Conservation (phyloP, 2,113 vertebrate genomes). For the Rattus rattus region DNA sequence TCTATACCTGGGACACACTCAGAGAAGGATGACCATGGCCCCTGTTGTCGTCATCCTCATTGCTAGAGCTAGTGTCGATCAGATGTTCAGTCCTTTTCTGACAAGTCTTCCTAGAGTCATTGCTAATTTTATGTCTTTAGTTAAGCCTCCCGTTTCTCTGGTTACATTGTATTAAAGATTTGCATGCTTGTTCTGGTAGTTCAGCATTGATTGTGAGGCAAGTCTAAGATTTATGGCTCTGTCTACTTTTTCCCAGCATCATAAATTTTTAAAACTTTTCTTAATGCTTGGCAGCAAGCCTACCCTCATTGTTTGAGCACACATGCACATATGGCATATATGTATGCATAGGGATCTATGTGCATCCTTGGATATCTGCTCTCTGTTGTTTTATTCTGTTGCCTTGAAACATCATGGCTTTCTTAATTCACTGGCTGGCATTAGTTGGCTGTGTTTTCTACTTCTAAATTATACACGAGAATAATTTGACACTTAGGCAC, state of each 20-base stretch:
- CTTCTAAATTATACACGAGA: constrained; percentile 66
- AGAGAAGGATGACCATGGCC: not conserved
- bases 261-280: constrained; percentile 74
- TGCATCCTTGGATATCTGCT: not conserved
- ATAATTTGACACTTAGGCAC: constrained; percentile 62
- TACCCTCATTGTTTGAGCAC: constrained; percentile 64
- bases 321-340: constrained; percentile 53
- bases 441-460: constrained; percentile 52
- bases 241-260: constrained; percentile 69
- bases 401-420: constrained; percentile 43
- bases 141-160: constrained; percentile 29
- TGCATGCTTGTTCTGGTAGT: constrained; percentile 55
- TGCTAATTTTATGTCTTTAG: constrained; percentile 49
- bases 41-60: not conserved
- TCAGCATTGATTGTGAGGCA: constrained; percentile 64
- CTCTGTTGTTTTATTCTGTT: constrained; percentile 40
- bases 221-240: constrained; percentile 70
- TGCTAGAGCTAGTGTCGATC: not conserved
- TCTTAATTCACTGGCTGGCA: constrained; percentile 40
- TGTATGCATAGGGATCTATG: not conserved
- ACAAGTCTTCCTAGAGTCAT: not conserved
- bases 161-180: constrained; percentile 42
- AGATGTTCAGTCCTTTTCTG: not conserved
- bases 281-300: constrained; percentile 64
- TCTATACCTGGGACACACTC: not conserved